Percentiles rank a stretch among this genome's conserved stretches.
These are phyloP conservation scores for Yponomeuta evonymella DNA, from an alignment of 2,888 invertebrate genomes.

Conservation along the genomic window DNA sequence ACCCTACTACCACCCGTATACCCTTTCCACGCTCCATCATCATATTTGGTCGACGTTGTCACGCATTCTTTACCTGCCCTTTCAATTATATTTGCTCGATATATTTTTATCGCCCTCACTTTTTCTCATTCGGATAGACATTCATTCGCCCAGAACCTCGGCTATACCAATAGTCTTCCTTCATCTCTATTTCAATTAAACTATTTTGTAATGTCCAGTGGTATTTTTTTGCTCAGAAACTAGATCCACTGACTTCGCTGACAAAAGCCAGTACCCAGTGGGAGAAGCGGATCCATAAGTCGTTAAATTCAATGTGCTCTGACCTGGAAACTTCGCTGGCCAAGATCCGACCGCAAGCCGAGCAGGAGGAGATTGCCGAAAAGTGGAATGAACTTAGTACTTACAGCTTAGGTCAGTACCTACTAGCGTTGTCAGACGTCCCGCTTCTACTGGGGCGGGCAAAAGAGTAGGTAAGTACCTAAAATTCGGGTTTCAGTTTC, in stretches of 20 bases:
- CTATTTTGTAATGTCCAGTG: background rate
- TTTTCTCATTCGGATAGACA: too few species aligned
- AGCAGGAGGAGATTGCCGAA: constrained; percentile 87
- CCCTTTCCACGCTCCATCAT: too few species aligned
- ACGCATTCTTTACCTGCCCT: too few species aligned
- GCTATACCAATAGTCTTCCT: too few species aligned
- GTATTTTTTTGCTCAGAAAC: constrained; percentile 48
- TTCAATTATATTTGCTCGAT: too few species aligned
- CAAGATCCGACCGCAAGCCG: constrained; percentile 82
- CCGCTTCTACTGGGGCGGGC: background rate
- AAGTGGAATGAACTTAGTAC: constrained; percentile 97
- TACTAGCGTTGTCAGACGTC: background rate
- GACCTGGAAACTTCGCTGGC: constrained; percentile 92
- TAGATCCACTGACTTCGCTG: constrained; percentile 84
- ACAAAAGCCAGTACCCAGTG: constrained; percentile 92
- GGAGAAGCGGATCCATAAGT: constrained; percentile 96
- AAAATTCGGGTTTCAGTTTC: background rate
- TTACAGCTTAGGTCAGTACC: constrained; percentile 84
- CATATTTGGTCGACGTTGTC: too few species aligned
- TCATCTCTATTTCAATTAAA: background rate
- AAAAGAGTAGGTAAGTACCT: too few species aligned
- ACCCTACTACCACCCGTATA: too few species aligned
- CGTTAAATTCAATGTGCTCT: constrained; percentile 95
- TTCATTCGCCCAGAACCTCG: too few species aligned
- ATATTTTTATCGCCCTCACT: too few species aligned